Evolutionary conservation across 1,140 invertebrate genomes (phyloP).

Genomic region (Campoletis sonorensis): DNA sequence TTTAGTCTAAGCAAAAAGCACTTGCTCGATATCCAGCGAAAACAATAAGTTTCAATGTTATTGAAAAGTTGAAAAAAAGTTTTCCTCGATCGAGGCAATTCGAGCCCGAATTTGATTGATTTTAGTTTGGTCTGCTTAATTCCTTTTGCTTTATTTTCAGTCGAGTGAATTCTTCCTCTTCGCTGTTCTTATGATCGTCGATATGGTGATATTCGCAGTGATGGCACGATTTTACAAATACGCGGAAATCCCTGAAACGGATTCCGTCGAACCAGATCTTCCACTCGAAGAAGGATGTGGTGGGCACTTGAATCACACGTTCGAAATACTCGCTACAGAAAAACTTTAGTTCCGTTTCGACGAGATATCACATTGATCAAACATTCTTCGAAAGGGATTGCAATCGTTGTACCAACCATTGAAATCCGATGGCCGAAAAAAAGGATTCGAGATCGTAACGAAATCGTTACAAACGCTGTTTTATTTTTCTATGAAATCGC

Average conservation of each 20-base stretch:
- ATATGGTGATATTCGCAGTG: conserved; percentile 88
- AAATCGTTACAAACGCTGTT: no score
- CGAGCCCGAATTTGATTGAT: neutral
- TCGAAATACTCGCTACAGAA: neutral
- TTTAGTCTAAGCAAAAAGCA: no score
- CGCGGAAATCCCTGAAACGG: conserved; percentile 65
- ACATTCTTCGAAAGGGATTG: neutral
- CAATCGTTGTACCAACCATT: no score
- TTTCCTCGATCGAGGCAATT: neutral
- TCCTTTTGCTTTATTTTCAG: conserved; percentile 78
- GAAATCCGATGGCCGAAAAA: no score
- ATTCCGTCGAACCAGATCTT: conserved; percentile 1
- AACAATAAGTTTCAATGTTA: no score
- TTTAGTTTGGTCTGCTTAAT: conserved; percentile 19
- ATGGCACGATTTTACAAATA: conserved; percentile 87
- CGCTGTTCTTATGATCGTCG: conserved; percentile 88
- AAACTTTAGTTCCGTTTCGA: neutral
- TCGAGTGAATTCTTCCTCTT: conserved; percentile 92
- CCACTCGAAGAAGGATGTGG: conserved; percentile 53
- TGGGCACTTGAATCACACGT: conserved; percentile 42
- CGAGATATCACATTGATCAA: neutral
- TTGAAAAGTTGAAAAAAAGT: no score
- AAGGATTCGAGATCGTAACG: no score
- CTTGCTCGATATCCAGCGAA: no score
- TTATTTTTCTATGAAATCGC: no score